Conservation (phyloP, 2,797 vertebrate genomes). For the Eleutherodactylus coqui region DNA sequence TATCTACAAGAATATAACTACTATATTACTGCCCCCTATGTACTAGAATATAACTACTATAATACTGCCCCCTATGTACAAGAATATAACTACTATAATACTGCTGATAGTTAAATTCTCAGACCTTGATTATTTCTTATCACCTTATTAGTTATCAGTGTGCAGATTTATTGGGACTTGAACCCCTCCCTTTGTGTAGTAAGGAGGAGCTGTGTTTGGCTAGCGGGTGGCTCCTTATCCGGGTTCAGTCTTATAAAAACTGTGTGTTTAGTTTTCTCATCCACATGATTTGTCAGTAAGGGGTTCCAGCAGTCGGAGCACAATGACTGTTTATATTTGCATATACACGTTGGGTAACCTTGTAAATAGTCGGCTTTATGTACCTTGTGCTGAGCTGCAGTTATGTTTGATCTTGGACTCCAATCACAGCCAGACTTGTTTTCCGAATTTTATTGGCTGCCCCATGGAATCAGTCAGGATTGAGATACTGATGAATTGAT, state of each 20-base stretch:
- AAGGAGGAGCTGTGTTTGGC: not conserved
- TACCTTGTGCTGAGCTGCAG: not conserved
- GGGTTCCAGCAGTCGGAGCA: not conserved
- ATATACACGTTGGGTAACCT: not conserved
- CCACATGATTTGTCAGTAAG: not conserved
- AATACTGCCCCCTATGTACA: not conserved
- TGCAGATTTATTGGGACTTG: not conserved
- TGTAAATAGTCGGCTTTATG: not conserved
- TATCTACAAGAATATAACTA: not conserved
- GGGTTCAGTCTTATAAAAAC: not conserved
- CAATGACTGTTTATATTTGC: not conserved
- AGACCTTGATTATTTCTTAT: too few species aligned
- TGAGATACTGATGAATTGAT: not conserved
- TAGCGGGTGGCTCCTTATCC: not conserved
- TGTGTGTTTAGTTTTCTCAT: not conserved
- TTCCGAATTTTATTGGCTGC: not conserved
- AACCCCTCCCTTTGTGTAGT: not conserved
- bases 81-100: slow-evolving; percentile 13
- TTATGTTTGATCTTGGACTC: not conserved
- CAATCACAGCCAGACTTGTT: not conserved
- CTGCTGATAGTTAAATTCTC: not conserved
- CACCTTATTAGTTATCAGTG: too few species aligned
- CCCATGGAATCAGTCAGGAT: not conserved
- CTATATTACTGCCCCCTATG: slow-evolving; percentile 9
- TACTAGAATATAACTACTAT: slow-evolving; percentile 11